phyloP scores from a whole-genome alignment of 2,888 invertebrate species.

The Caenorhabditis sinica region DNA sequence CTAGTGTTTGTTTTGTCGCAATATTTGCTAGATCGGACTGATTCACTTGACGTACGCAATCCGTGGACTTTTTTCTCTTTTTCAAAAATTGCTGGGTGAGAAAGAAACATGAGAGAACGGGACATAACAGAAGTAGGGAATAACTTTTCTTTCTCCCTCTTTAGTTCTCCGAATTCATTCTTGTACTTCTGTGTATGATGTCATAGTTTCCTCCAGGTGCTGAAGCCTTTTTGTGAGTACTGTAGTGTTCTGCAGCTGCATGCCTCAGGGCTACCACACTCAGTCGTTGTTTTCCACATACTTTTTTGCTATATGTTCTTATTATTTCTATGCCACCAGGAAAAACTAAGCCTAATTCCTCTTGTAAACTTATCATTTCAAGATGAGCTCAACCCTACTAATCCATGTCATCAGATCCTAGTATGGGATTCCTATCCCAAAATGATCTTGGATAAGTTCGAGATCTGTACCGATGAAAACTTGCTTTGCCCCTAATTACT shows the following conservation, averaged over 20 bases:
- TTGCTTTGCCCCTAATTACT: conserved; percentile 50
- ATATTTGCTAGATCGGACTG: conserved; percentile 66
- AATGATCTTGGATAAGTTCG: conserved; percentile 9
- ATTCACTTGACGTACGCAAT: conserved; percentile 61
- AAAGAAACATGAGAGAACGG: conserved; percentile 27
- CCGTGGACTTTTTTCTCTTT: conserved; percentile 21
- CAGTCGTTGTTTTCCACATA: background rate
- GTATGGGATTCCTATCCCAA: conserved; percentile 29
- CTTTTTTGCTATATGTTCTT: background rate
- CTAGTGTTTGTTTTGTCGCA: conserved; percentile 70
- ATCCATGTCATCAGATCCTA: conserved; percentile 39
- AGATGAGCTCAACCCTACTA: conserved; percentile 32
- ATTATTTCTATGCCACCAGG: background rate
- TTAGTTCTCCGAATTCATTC: background rate
- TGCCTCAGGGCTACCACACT: background rate
- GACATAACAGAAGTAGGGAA: conserved; percentile 15
- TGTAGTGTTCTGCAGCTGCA: background rate
- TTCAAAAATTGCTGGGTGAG: background rate
- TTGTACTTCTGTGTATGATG: background rate
- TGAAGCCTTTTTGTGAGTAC: background rate
- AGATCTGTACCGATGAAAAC: conserved; percentile 16
- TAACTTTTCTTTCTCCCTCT: background rate
- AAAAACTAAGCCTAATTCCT: background rate
- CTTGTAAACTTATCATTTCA: conserved; percentile 16
- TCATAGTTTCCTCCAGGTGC: background rate